Evolutionary conservation across 2,113 vertebrate species (phyloP), one percentile per base, ranked within the genome.

Genomic region (Mustela lutreola): DNA sequence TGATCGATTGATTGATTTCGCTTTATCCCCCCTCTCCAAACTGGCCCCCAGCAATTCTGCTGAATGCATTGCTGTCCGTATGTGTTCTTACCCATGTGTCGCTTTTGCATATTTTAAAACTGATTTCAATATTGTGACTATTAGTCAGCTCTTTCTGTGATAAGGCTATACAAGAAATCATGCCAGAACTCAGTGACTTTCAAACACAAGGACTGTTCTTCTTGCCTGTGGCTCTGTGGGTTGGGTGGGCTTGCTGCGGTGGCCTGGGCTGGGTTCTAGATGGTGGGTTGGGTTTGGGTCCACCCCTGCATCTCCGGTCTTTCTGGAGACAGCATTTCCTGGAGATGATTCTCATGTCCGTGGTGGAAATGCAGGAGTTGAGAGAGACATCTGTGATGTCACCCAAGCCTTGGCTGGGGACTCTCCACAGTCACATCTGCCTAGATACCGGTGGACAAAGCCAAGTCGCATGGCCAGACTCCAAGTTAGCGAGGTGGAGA

Each of bases 101-200:
- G 18, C 39, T 70, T 91, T 50, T 67, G 56, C 26, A 42, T 56
- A n/a, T 36, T 87, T 95, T 84, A 33, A 33, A 60, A n/a, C 87
- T 21, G 71, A 31, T 18, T 39, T n/a, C n/a, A 62, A 70, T 53
- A 11, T 18, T n/a, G 11, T 0, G 2, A 8, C 7, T 82, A 14
- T 82, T 58, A 39, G 11, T 39, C 63, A 94, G 80, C 50, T 36
- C 31, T 88, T 92, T 91, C 63, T 96, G 42, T 26, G n/a, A 10
- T 58, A 56, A 70, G 36, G 22, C 33, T 36, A 26, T 24, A 18
- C 73, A 58, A 97, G 39, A 83, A 79, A 58, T 62, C 84, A 89
- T 5, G 24, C n/a, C 11, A 0, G 50, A 45, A 58, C 22, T 39
- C 83, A 48, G 22, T 5, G 12, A 19, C 79, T 81, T 79, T 58